phyloP scores from a whole-genome alignment of 2,113 vertebrate species.

The mouse (Mus musculus) region DNA sequence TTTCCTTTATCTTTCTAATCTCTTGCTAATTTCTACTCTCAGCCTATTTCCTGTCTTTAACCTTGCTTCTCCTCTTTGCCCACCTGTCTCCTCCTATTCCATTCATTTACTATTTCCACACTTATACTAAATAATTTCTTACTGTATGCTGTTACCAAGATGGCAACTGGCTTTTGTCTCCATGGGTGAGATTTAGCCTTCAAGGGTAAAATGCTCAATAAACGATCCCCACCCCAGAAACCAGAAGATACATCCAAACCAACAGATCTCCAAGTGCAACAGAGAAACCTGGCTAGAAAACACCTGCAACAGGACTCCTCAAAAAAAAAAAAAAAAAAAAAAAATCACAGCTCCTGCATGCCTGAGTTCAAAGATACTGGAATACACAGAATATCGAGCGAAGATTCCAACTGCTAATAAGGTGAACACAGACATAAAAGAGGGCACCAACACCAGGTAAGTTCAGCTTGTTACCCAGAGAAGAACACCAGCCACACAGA shows the following conservation, averaged over 20 bases:
- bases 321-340: background rate
- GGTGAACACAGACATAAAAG: background rate
- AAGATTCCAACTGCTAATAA: background rate
- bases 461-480: background rate
- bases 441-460: background rate
- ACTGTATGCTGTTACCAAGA: background rate
- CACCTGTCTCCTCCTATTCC: background rate
- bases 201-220: background rate
- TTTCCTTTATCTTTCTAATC: background rate
- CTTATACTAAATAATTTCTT: background rate
- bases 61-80: background rate
- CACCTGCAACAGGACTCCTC: background rate
- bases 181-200: background rate
- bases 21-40: background rate
- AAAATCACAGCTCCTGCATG: background rate
- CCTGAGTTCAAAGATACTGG: background rate
- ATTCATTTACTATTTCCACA: background rate
- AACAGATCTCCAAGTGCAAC: background rate
- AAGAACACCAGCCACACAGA: background rate
- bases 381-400: background rate
- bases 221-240: background rate
- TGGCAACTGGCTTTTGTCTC: background rate
- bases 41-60: background rate
- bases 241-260: background rate
- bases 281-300: background rate